Base-by-base conservation (phyloP, 35 echinoderm and acorn worm species). In the Ptychodera flava region DNA sequence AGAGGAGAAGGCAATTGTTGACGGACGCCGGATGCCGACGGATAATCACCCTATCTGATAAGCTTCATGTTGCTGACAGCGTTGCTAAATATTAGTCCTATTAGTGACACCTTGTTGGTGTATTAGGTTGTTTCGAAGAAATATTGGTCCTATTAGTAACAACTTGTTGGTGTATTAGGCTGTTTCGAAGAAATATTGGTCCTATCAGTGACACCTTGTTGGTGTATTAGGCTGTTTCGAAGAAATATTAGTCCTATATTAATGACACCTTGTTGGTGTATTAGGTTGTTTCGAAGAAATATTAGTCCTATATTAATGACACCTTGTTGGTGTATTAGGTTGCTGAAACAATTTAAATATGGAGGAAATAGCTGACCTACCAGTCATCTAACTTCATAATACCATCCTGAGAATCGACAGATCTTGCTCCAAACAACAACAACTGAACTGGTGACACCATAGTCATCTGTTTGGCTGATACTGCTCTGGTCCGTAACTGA, bases 401-500 rank as follows among this genome's bases (percentile, higher is more conserved):
- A 16, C 88, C 89, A 2, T 79, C 88, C 2, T 89, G 29, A 16
- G 87, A 90, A 16, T 92, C 91, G 33, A 99, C 92, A 33, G 75
- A 37, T 31, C 93, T 82, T 0, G 96, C 88, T 15, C 93, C 93
- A 81, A 92, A 99, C 82, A 94, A 78, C 53, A 99, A 88, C n/a
- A 99, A 86, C 36, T 99, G 96, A 1, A 99, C 87, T n/a, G 96
- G 96, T 1, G 93, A 88, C 6, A 99, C 86, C 96, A 99, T 99
- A 0, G 96, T 99, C 96, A 99, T 99, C 30, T 90, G 90, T 76
- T 99, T 99, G 35, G 96, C 96, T 14, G 96, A 99, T 29, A 99
- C 93, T 2, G 96, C 96, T n/a, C 96, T 76, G 31, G 96, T 99
- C 37, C 96, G 93, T 35, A 99, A 94, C 96, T 99, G 45, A 38